A percentile compares a stretch with the other conserved stretches of the same genome.
phyloP scores from a whole-genome alignment of 2,888 invertebrate genomes.

The Sisyra nigra region DNA sequence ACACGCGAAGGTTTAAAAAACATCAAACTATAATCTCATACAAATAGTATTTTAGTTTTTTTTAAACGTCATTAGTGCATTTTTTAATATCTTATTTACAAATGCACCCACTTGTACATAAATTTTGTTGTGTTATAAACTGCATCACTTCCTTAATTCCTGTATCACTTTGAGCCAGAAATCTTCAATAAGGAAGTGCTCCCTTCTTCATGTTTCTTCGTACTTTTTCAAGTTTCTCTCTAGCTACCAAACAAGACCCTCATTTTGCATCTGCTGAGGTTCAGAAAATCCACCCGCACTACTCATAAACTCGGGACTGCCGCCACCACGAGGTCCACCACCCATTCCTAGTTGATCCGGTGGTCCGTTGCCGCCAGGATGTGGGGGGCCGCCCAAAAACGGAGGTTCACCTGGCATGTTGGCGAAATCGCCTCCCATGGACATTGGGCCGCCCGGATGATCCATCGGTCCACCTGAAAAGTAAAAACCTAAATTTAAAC shows the following conservation, averaged over 20 bases:
- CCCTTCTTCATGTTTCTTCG: conserved; percentile 29
- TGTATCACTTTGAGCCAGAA: conserved; percentile 3
- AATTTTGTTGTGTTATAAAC: not conserved
- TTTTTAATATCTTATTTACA: too few relatives aligned
- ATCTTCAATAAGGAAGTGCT: conserved; percentile 5
- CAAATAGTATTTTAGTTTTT: too few relatives aligned
- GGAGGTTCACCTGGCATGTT: conserved; percentile 48
- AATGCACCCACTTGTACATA: not conserved
- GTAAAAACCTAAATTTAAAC: conserved; percentile 7
- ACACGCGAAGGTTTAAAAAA: too few relatives aligned
- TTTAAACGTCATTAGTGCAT: too few relatives aligned
- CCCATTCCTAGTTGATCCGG: conserved; percentile 39
- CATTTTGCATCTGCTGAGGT: conserved; percentile 54
- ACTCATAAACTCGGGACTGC: conserved; percentile 58
- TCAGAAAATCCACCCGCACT: conserved; percentile 42
- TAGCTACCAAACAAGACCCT: conserved; percentile 59
- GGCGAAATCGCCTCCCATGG: conserved; percentile 65
- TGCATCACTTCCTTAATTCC: conserved; percentile 1
- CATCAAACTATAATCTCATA: too few relatives aligned
- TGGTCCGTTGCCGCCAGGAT: conserved; percentile 36
- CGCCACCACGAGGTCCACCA: conserved; percentile 46
- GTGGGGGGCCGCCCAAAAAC: conserved; percentile 29
- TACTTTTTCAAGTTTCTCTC: conserved; percentile 27
- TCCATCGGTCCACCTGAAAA: conserved; percentile 52
- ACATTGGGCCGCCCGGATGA: conserved; percentile 33